Percentiles rank a stretch among this genome's conserved stretches.
Evolutionary conservation across 2,113 vertebrate species (phyloP).

Genomic region (Origma solitaria): DNA sequence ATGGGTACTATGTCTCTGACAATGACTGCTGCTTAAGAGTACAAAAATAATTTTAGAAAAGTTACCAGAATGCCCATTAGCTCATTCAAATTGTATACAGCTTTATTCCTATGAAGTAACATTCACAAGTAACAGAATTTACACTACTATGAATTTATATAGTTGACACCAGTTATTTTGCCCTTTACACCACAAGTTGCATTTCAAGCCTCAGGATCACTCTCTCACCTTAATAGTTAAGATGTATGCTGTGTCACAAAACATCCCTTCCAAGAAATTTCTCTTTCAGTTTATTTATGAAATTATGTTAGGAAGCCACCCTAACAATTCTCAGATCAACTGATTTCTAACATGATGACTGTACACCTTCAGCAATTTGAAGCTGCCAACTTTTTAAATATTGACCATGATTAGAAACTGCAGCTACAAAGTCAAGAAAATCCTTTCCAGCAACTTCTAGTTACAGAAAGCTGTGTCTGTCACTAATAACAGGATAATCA

Average conservation of each 20-base stretch:
- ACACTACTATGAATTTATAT: background rate
- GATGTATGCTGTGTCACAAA: background rate
- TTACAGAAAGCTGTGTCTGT: background rate
- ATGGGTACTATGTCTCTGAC: background rate
- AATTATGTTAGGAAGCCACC: background rate
- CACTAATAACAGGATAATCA: background rate
- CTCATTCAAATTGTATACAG: background rate
- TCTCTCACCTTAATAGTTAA: background rate
- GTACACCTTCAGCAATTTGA: background rate
- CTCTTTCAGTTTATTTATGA: background rate
- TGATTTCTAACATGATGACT: background rate
- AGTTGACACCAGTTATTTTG: background rate
- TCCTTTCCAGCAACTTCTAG: background rate
- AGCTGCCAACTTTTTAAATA: background rate
- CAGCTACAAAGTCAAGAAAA: background rate
- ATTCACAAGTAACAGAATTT: background rate
- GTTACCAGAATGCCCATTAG: background rate
- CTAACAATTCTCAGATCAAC: background rate
- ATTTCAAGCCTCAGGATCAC: background rate
- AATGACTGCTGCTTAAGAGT: background rate
- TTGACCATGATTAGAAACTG: background rate
- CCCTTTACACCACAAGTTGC: background rate
- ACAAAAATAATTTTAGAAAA: background rate
- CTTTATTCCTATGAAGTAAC: background rate
- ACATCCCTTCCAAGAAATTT: background rate